Base-by-base conservation (phyloP, 2,888 invertebrate species). In the Aradus depressus region DNA sequence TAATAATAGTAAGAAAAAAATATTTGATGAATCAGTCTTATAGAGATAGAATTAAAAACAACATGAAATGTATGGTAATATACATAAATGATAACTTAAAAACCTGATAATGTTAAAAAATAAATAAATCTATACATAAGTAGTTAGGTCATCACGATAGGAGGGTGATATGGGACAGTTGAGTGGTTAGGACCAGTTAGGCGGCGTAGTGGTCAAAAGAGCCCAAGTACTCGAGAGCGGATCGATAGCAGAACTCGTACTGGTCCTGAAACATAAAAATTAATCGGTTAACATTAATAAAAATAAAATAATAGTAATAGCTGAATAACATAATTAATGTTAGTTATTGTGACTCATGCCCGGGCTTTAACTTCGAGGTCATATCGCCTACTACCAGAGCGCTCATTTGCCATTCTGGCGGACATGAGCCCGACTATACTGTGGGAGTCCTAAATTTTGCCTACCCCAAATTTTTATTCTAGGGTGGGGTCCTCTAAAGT, bases 231-330 rank as follows among this genome's bases (percentile, higher is more conserved):
- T 98, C 98, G 68, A 97, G 77, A 62, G 96, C 95, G 55, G 98
- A 96, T 63, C 93, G 84, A 73, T 99, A 98, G 74, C 97, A 96
- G 75, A 99, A 99, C 71, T 97, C 93, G 73, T 98, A 98, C 72
- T 99, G 97, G 74, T 98, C 96, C 90, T 91, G 71, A 25, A 70
- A 68, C 61, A 61, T 48, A 50, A 55, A 39, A 42, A 35, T 22
- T 18, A 39, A 48, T 10, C n/a, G n/a, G n/a, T n/a, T n/a, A n/a
- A 14, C 10, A 48, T 26, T 25, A 51, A n/a, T 26, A 18, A 26
- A 14, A 49, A n/a, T 41, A n/a, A 25, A 48, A 25, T n/a, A 12
- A 22, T 12, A 14, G 12, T 28, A 37, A 48, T 12, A 10, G 12
- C 12, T 28, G 21, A 19, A n/a, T 47, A 16, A 50, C n/a, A 25